Base-by-base conservation (phyloP, 2,797 vertebrate genomes). In the Danionella dracula region DNA sequence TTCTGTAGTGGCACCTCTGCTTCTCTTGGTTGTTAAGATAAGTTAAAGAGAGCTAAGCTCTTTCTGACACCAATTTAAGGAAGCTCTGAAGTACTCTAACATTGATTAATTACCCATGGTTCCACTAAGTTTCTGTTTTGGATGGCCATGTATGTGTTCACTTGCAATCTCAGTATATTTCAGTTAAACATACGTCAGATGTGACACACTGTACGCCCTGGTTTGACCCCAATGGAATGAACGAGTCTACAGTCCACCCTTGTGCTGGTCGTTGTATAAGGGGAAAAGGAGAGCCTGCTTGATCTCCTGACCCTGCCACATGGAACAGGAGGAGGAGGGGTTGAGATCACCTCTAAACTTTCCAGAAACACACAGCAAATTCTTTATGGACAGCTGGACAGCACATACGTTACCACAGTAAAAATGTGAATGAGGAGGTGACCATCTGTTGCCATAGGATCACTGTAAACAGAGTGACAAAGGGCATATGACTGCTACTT, bases 281-380 rank as follows among this genome's bases (percentile, higher is more conserved):
- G 16, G 27, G 21, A 40, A 35, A 35, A 69, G 12, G 23, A 60
- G 40, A 45, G 50, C 8, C 41, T 23, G 35, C 29, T 34, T 40
- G 32, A 48, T 60, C 46, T 45, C 10, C 53, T 60, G 54, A 59
- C 56, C 61, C 38, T 29, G 41, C 32, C 37, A 57, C 44, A 64
- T 37, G 38, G 34, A 54, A 12, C 4, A 27, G 42, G 19, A 16
- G 27, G 20, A 23, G 38, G 21, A 29, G 51, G 44, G 31, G 19
- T 34, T 56, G 59, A 55, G 49, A 48, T 49, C 50, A 48, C 31
- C 17, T 8, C 8, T 7, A 42, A 44, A 51, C 32, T 45, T 71
- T 58, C 40, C 46, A 58, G 29, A 20, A 57, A 48, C 9, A 64
- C 9, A 37, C 20, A 38, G 19, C 44, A 51, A 45, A 42, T n/a